Percentiles rank a stretch among this genome's conserved stretches.
phyloP scores from a whole-genome alignment of 92 coral and sea anemone species.

The Hydrozoanthus gracilis region DNA sequence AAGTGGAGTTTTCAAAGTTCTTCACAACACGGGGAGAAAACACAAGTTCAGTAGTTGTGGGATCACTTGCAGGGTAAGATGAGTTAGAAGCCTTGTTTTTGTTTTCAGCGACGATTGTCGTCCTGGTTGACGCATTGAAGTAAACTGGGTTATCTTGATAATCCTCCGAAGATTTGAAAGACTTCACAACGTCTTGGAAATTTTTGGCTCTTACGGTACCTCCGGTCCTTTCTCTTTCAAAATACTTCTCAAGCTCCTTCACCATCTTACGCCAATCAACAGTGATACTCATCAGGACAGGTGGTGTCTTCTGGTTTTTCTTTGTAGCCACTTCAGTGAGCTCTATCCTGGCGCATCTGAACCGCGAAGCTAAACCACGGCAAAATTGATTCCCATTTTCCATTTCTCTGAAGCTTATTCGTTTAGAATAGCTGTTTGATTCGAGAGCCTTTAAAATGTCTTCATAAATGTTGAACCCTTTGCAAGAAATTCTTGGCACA shows the following conservation, averaged over 20 bases:
- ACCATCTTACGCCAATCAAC: background rate
- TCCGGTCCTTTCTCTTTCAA: background rate
- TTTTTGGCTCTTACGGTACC: background rate
- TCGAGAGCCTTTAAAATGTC: constrained; percentile 2
- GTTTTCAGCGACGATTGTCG: constrained; percentile 10
- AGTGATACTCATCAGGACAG: background rate
- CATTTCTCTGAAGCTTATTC: background rate
- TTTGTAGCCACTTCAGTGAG: background rate
- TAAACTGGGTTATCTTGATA: background rate
- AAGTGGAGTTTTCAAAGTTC: background rate
- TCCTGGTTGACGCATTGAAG: background rate
- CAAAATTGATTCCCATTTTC: background rate
- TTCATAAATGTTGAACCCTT: constrained; percentile 4
- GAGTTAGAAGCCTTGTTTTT: background rate
- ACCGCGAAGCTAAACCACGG: background rate
- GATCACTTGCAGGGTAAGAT: background rate
- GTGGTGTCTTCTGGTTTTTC: background rate
- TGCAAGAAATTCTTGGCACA: background rate
- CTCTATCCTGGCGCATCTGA: background rate
- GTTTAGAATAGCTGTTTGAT: constrained; percentile 9
- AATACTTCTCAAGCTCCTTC: background rate
- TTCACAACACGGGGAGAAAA: constrained; percentile 5
- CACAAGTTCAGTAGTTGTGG: background rate
- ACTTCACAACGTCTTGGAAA: background rate
- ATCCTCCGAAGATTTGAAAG: background rate